phyloP scores from a whole-genome alignment of 2,113 vertebrate genomes.

The Pachycephala philippinensis region DNA sequence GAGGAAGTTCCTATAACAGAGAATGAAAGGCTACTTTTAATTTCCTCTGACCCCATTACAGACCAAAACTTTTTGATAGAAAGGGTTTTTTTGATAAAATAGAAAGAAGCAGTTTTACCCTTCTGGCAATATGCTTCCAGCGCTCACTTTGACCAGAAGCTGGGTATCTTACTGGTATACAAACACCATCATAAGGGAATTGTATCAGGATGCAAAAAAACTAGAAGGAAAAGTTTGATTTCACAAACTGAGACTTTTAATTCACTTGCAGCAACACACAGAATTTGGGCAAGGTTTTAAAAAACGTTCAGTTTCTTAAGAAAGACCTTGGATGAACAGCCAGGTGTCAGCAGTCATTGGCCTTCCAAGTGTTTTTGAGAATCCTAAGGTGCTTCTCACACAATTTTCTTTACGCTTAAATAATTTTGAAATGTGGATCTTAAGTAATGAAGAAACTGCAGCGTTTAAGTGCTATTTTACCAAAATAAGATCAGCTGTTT shows the following conservation, averaged over 20 bases:
- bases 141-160: neutral
- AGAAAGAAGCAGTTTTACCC: slow-evolving; percentile 33
- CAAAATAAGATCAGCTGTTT: neutral
- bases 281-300: neutral
- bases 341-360: neutral
- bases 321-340: neutral
- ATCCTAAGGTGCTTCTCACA: neutral
- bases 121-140: neutral
- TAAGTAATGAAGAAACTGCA: neutral
- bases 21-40: slow-evolving; percentile 61
- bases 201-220: neutral
- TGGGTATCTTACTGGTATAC: neutral
- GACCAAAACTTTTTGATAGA: slow-evolving; percentile 45
- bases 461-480: neutral
- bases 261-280: neutral
- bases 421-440: neutral
- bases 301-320: neutral
- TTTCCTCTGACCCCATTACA: slow-evolving; percentile 63
- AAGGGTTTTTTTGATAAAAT: slow-evolving; percentile 25
- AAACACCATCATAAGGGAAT: neutral
- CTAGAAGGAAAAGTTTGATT: neutral
- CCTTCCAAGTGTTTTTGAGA: neutral
- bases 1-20: slow-evolving; percentile 47
- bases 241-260: neutral
- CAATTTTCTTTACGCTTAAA: neutral